Base-by-base conservation (phyloP, 2,888 invertebrate genomes). In the Platerodrilus igneus region DNA sequence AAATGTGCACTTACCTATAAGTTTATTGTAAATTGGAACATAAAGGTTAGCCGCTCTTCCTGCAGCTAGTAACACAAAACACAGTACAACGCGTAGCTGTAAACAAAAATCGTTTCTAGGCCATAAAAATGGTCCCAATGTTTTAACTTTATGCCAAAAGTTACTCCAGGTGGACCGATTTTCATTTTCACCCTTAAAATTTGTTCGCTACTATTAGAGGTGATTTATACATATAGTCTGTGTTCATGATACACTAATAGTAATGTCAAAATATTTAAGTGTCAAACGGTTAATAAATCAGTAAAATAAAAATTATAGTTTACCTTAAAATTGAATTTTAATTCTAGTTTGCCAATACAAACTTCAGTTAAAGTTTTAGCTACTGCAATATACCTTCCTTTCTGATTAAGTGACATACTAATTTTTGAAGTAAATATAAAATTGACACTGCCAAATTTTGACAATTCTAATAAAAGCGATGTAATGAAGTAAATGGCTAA, bases 101-200 rank as follows among this genome's bases (percentile, higher is more conserved):
- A 97, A 74, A 5, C 74, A 56, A 11, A 71, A 34, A 61, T 84
- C 85, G 55, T 83, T 88, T 57, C 81, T 84, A 0, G 97, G 97
- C 97, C 97, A 99, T 18, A 97, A 71, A 71, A 92, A 96, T 1
- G 96, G 96, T 47, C 85, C 71, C 25, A 97, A 75, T 3, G 80
- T 81, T 55, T 79, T 79, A 7, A 89, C 64, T 67, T 94, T 94
- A 55, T 77, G 75, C 74, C 81, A 84, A 3, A 81, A 78, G 70
- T 87, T 87, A 39, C 74, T 74, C 76, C 89, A 91, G 20, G 90
- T 85, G 4, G 90, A 90, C 38, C 73, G 71, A 56, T 75, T 78
- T 4, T 79, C 79, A 53, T 73, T 70, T 38, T 63, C 62, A 11
- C 53, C 53, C 71, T n/a, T n/a, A n/a, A n/a, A n/a, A n/a, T n/a